Base-by-base conservation (phyloP, 2,113 vertebrate species). In the Ictalurus furcatus region DNA sequence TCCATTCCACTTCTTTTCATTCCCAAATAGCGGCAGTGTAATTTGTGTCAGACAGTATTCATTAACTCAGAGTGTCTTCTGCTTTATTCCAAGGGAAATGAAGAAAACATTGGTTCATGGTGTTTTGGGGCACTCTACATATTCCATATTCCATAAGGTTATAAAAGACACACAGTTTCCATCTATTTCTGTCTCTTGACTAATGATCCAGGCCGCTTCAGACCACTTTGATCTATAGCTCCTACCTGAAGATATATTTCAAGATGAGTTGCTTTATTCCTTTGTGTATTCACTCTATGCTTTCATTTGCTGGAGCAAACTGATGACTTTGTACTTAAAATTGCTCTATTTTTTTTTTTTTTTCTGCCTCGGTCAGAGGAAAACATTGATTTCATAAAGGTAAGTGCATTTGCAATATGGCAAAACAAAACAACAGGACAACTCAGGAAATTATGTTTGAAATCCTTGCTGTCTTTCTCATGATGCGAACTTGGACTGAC, bases 211-310 rank as follows among this genome's bases (percentile, higher is more conserved):
- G 88, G 86, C 58, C 78, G 25, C 86, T 89, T 88, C 85, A 86
- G 88, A 88, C 52, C 88, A 89, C 86, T 91, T 85, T 88, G 90
- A 91, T 88, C 86, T 89, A 91, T 91, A 54, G 90, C 86, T 88
- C 80, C 83, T 89, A 89, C 90, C 84, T 91, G 89, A 91, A 91
- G 87, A 89, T 91, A 89, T 91, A 89, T 88, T 91, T 89, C 90
- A 89, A 91, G 86, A 86, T 87, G 89, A 79, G 88, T 9, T 28
- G 79, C 76, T 89, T 88, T 88, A 84, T 88, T 88, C 82, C 85
- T 88, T 78, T 85, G 88, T 88, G 65, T 85, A 89, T 86, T 91
- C 85, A 3, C 78, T 78, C 48, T 83, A 85, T 63, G 59, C 84
- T 73, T 88, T 89, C 82, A 89, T 89, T 89, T 87, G 63, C 85